phyloP scores from a whole-genome alignment of 2,797 vertebrate genomes.

The Sarcophilus harrisii region DNA sequence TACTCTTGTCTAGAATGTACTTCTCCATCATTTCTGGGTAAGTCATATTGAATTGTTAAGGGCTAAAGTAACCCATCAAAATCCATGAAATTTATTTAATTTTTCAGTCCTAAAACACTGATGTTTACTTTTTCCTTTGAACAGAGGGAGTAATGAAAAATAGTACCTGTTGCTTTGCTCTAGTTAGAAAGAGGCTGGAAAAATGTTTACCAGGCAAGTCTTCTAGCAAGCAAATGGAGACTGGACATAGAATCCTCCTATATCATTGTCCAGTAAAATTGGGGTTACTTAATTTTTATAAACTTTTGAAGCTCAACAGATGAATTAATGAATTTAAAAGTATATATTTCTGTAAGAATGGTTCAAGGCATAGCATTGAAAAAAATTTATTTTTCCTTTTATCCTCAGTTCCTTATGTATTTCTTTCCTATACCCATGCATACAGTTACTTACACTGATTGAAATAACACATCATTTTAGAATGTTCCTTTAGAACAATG shows the following conservation, averaged over 20 bases:
- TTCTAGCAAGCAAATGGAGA: not conserved
- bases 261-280: not conserved
- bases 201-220: not conserved
- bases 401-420: not conserved
- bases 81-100: not conserved
- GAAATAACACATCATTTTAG: slow-evolving; percentile 12
- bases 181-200: not conserved
- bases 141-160: not conserved
- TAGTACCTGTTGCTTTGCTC: not conserved
- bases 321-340: not conserved
- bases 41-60: not conserved
- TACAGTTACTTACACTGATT: not conserved
- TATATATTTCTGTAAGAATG: slow-evolving; percentile 9
- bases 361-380: not conserved
- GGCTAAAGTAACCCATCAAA: not conserved
- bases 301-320: slow-evolving; percentile 11
- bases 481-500: not conserved
- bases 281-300: slow-evolving; percentile 7
- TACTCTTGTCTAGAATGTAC: not conserved
- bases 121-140: not conserved
- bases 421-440: not conserved
- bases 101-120: not conserved
- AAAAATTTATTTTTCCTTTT: not conserved
- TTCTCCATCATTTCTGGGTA: not conserved
- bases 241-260: not conserved